phyloP scores from a whole-genome alignment of 1,140 invertebrate genomes.

The Camponotus vicinus region DNA sequence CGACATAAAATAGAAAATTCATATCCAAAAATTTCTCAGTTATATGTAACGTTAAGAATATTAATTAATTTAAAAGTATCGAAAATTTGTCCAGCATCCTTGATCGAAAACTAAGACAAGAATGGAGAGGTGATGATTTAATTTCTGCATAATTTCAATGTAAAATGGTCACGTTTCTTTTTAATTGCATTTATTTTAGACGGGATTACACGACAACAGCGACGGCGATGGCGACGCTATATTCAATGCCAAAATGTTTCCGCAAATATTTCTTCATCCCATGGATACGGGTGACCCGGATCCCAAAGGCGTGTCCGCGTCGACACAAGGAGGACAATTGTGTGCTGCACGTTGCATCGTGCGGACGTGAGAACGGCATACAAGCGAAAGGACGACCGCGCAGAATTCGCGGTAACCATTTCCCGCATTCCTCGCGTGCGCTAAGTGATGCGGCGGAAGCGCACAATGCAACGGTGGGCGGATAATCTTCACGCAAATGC shows the following conservation, averaged over 20 bases:
- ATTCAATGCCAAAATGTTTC: constrained; percentile 20
- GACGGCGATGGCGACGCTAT: neutral
- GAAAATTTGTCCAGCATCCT: constrained; percentile 12
- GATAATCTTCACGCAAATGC: constrained; percentile 58
- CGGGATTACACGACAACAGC: neutral
- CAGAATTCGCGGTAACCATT: constrained; percentile 58
- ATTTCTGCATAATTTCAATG: neutral
- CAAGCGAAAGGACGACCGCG: constrained; percentile 32
- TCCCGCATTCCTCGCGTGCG: constrained; percentile 58
- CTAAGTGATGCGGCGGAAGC: constrained; percentile 57
- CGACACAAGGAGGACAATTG: constrained; percentile 34
- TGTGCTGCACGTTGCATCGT: constrained; percentile 22
- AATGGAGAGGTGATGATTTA: neutral
- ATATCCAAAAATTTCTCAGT: too few relatives aligned
- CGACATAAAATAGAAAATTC: neutral
- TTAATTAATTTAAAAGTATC: constrained; percentile 1
- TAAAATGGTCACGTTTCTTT: constrained; percentile 48
- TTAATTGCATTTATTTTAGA: constrained; percentile 65
- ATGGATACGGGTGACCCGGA: constrained; percentile 20
- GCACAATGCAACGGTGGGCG: constrained; percentile 46
- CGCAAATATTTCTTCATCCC: neutral
- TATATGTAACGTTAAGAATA: neutral
- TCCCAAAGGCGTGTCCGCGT: constrained; percentile 34
- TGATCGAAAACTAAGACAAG: constrained; percentile 42
- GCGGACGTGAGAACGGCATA: constrained; percentile 16